Percentiles rank a stretch among this genome's conserved stretches.
Evolutionary conservation across 2,797 vertebrate genomes (phyloP).

Genomic region (Nannoperca obscura): DNA sequence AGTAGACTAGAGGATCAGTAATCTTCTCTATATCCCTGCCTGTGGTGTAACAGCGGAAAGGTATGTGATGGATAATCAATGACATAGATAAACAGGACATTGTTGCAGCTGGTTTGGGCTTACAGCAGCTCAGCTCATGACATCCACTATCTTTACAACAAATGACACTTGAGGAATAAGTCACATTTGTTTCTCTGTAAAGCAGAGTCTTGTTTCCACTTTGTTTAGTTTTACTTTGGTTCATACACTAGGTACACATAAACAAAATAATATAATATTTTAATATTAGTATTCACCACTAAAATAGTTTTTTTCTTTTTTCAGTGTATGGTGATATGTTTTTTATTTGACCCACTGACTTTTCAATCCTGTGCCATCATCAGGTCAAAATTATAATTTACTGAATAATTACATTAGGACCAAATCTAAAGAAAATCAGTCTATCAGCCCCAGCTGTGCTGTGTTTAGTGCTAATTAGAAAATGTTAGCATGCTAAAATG

Average conservation of each 20-base stretch:
- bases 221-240: not conserved
- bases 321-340: not conserved
- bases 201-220: not conserved
- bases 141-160: conserved; percentile 1
- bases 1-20: conserved; percentile 31
- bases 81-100: conserved; percentile 30
- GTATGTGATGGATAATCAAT: conserved; percentile 60
- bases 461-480: not conserved
- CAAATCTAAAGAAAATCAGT: not conserved
- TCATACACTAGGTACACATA: too few species aligned
- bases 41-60: conserved; percentile 14
- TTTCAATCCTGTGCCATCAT: not conserved
- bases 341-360: not conserved
- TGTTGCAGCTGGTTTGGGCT: conserved; percentile 2
- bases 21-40: conserved; percentile 23
- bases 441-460: not conserved
- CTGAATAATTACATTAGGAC: not conserved
- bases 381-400: not conserved
- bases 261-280: not conserved
- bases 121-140: conserved; percentile 24
- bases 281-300: not conserved
- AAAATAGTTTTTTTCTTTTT: not conserved
- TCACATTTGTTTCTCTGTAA: conserved; percentile 1
- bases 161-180: conserved; percentile 5
- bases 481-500: not conserved